Evolutionary conservation across 2,888 invertebrate species (phyloP).

Genomic region (Macrosiphum euphorbiae): DNA sequence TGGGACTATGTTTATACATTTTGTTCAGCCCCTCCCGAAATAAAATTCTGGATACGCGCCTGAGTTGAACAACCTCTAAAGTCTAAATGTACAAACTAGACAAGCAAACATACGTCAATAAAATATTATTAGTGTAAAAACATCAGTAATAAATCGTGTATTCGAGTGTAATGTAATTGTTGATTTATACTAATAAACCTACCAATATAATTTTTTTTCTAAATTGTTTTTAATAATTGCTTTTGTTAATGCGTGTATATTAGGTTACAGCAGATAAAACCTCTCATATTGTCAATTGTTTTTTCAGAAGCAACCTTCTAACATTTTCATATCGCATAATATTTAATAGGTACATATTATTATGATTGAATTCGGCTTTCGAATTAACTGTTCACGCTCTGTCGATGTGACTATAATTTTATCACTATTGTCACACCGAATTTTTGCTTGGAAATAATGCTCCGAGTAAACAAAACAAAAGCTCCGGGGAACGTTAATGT

Average conservation of each 20-base stretch:
- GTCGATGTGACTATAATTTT: neutral
- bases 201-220: neutral
- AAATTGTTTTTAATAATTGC: neutral
- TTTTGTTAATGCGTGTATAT: neutral
- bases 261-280: constrained; percentile 1
- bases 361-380: neutral
- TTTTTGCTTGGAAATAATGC: neutral
- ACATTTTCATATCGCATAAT: neutral
- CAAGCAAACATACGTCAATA: neutral
- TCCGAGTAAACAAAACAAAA: neutral
- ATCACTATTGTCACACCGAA: neutral
- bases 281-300: neutral
- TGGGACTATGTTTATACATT: no score
- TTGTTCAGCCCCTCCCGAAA: no score
- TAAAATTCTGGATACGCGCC: no score
- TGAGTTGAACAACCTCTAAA: constrained; percentile 33
- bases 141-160: neutral
- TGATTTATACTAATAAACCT: neutral
- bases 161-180: neutral
- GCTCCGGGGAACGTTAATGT: neutral
- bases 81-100: neutral
- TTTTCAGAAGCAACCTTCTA: neutral
- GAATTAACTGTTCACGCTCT: constrained; percentile 5
- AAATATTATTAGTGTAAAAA: neutral
- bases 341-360: neutral